Evolutionary conservation across 2,888 invertebrate species (phyloP), one percentile per base, ranked within the genome.

Genomic region (Thelaira solivaga): DNA sequence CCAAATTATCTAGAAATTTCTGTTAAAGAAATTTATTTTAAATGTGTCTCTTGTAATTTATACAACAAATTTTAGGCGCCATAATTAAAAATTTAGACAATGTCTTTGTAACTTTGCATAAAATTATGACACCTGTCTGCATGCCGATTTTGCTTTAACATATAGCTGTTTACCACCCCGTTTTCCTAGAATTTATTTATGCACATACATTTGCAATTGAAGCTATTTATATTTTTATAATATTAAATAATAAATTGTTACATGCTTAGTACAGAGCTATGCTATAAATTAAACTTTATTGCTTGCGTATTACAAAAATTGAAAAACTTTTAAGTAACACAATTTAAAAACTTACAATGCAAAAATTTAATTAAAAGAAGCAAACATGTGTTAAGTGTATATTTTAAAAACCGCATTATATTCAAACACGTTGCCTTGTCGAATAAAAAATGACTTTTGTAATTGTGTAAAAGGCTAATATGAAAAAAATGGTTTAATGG

Each of bases 31-130:
- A n/a, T n/a, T n/a, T n/a, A n/a, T n/a, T n/a, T n/a, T n/a, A n/a
- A n/a, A n/a, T n/a, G n/a, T n/a, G n/a, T n/a, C n/a, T 36, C 34
- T 3, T 20, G 34, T 20, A 10, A 34, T 43, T 18, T 61, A 34
- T 45, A 31, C n/a, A 11, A 45, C 26, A 24, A 62, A 26, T 43
- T 53, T 61, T 36, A 53, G 26, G 73, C 77, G 77, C 68, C 68
- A 51, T 18, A 64, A 77, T 73, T 77, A 45, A 69, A 62, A 73
- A 73, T 73, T 59, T 72, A 76, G 16, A 76, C 13, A 47, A 62
- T 39, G 67, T 76, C 18, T 61, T 55, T 59, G 57, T 4, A 76
- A 57, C 22, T 71, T 71, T 49, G 59, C 43, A 26, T 49, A 65
- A 72, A 76, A 36, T 53, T 72, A 62, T 67, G 67, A 68, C 72